These are phyloP conservation scores for Coracopsis vasa DNA, from an alignment of 2,113 vertebrate species.

Conservation along the genomic window DNA sequence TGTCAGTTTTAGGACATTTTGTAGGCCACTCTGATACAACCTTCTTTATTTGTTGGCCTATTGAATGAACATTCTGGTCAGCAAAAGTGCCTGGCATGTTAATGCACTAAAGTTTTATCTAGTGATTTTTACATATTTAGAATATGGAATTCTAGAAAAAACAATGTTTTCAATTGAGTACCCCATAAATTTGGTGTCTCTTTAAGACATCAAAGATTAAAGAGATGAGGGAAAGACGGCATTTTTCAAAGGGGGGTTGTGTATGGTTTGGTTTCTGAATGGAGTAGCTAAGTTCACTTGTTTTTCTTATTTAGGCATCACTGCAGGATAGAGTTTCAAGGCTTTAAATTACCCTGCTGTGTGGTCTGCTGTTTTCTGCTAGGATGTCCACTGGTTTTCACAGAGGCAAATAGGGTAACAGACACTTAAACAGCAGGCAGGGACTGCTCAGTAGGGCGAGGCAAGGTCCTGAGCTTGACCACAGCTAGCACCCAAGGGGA, in stretches of 20 bases:
- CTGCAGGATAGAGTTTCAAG: background rate
- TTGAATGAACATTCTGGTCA: background rate
- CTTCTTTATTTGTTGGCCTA: background rate
- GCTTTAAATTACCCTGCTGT: background rate
- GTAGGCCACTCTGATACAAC: background rate
- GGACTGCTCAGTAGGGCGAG: background rate
- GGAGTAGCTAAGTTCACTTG: background rate
- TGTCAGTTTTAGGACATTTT: background rate
- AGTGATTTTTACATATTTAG: background rate
- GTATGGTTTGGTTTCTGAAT: background rate
- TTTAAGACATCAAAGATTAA: background rate
- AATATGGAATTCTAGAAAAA: background rate
- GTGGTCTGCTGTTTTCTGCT: background rate
- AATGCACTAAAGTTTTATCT: background rate
- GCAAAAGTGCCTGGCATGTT: background rate
- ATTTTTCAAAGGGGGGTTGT: background rate
- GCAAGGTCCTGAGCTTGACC: background rate
- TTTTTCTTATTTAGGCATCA: background rate
- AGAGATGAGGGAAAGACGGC: background rate
- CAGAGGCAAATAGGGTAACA: background rate
- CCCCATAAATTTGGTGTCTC: background rate
- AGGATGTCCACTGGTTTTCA: background rate
- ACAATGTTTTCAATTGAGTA: background rate
- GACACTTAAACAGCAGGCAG: background rate
- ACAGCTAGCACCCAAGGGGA: background rate